Conservation (phyloP, 2,888 invertebrate genomes). For the Melanotus villosus region DNA sequence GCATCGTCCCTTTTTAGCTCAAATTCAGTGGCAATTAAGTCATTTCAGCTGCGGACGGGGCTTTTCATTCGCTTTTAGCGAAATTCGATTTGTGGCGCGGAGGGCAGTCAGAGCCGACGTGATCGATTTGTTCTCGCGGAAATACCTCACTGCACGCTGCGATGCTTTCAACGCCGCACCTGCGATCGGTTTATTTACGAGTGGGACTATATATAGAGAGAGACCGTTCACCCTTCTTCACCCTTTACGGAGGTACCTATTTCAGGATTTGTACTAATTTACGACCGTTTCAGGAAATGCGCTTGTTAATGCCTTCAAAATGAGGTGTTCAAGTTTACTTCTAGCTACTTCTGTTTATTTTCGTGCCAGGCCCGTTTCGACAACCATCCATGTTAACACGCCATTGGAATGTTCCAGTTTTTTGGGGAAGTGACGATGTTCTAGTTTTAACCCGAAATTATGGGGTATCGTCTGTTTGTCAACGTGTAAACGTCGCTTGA, state of each 20-base stretch:
- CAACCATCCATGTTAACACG: slow-evolving; percentile 18
- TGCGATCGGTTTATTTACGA: slow-evolving; percentile 58
- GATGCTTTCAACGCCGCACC: slow-evolving; percentile 58
- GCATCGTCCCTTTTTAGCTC: not conserved
- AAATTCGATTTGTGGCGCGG: slow-evolving; percentile 18
- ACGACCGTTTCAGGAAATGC: slow-evolving; percentile 55
- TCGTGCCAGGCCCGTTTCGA: slow-evolving; percentile 23
- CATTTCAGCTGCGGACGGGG: not conserved
- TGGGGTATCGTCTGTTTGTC: not conserved
- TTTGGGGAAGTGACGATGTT: slow-evolving; percentile 7
- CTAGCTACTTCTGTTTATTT: slow-evolving; percentile 34
- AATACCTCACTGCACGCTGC: slow-evolving; percentile 48
- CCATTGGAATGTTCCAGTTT: slow-evolving; percentile 12
- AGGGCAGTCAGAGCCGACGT: slow-evolving; percentile 28
- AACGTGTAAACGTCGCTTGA: not conserved
- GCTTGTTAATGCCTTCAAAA: slow-evolving; percentile 52
- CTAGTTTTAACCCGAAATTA: not conserved
- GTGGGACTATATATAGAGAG: slow-evolving; percentile 56
- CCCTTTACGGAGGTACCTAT: slow-evolving; percentile 52
- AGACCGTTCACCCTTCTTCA: slow-evolving; percentile 53
- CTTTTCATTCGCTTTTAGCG: slow-evolving; percentile 14
- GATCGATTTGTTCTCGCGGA: slow-evolving; percentile 50
- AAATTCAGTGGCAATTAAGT: slow-evolving; percentile 17
- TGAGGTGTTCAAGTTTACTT: slow-evolving; percentile 45
- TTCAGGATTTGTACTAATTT: slow-evolving; percentile 55